A percentile compares a stretch with the other conserved stretches of the same genome.
Evolutionary conservation across 1,140 invertebrate genomes (phyloP).

Genomic region (Drosophila nasuta): DNA sequence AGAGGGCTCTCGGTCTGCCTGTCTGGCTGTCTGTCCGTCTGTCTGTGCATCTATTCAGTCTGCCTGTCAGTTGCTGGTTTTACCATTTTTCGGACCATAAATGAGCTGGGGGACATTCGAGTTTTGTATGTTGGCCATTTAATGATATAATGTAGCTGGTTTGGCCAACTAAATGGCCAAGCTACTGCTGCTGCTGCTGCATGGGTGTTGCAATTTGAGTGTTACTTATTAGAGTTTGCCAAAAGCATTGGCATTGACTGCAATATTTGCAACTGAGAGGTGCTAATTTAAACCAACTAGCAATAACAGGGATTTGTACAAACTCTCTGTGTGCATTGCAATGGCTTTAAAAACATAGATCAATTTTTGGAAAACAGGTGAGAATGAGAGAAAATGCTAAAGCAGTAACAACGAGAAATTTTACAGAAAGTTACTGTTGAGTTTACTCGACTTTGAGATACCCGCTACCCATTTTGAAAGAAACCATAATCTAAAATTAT

Average conservation of each 20-base stretch:
- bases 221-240: neutral
- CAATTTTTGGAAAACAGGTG: neutral
- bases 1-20: neutral
- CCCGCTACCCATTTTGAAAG: too few relatives aligned
- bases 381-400: neutral
- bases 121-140: slow-evolving; percentile 19
- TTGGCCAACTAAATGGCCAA: slow-evolving; percentile 6
- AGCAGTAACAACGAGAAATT: too few relatives aligned
- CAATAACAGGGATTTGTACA: neutral
- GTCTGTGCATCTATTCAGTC: neutral
- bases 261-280: neutral
- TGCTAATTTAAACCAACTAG: too few relatives aligned
- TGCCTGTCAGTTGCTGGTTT: slow-evolving; percentile 3
- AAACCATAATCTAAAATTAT: too few relatives aligned
- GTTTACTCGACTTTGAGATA: too few relatives aligned
- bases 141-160: slow-evolving; percentile 30
- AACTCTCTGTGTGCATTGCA: neutral
- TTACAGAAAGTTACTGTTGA: too few relatives aligned
- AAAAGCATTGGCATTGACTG: slow-evolving; percentile 1
- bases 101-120: slow-evolving; percentile 17
- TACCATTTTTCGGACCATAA: slow-evolving; percentile 19
- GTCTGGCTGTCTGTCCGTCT: neutral
- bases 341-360: neutral
- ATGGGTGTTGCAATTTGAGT: slow-evolving; percentile 9
- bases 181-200: neutral